A percentile compares a stretch with the other conserved stretches of the same genome.
Evolutionary conservation across 2,113 vertebrate genomes (phyloP).

Genomic region (Tautogolabrus adspersus): DNA sequence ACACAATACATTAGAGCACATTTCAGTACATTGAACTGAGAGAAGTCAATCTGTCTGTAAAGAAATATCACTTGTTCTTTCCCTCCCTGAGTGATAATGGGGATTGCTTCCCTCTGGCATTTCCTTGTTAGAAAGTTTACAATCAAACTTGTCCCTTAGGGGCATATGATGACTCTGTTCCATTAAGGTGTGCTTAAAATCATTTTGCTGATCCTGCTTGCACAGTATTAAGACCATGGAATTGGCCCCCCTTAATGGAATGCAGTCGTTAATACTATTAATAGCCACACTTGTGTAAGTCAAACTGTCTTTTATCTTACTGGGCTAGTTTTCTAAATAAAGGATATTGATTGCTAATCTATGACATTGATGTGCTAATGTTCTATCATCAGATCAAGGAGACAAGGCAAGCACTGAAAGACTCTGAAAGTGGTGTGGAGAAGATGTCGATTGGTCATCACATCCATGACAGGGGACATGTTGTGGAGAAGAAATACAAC

Average conservation of each 20-base stretch:
- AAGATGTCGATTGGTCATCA: conserved; percentile 95
- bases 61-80: background rate
- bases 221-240: too few relatives aligned
- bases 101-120: too few relatives aligned
- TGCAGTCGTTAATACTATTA: background rate
- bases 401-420: conserved; percentile 88
- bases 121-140: too few relatives aligned
- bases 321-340: background rate
- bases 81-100: too few relatives aligned
- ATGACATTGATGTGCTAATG: background rate
- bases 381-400: conserved; percentile 87
- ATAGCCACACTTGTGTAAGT: background rate
- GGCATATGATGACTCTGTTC: background rate
- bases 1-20: background rate
- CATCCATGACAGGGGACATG: conserved; percentile 90
- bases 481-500: conserved; percentile 90
- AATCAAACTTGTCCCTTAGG: background rate
- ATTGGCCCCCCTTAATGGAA: too few relatives aligned
- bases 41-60: background rate
- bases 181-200: too few relatives aligned
- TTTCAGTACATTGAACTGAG: background rate
- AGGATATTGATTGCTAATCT: background rate
- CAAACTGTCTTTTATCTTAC: background rate
- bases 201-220: background rate
- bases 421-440: conserved; percentile 93